These are phyloP conservation scores for Flexamia atlantica DNA, from an alignment of 2,888 invertebrate genomes.

Conservation along the genomic window DNA sequence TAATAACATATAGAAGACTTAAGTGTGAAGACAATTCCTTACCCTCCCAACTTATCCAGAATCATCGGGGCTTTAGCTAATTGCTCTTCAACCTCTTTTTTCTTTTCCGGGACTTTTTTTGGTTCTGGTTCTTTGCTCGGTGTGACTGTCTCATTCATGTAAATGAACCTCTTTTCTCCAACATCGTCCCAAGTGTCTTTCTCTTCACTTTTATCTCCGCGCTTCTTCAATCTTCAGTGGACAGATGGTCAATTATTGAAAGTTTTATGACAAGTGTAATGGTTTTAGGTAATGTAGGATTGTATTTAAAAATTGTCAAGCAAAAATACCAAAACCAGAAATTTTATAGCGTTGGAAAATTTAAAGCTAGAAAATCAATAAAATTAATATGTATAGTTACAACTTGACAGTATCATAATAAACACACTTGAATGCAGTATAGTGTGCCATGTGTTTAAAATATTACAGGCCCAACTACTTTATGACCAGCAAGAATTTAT, in stretches of 20 bases:
- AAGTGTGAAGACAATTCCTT: slow-evolving; percentile 35
- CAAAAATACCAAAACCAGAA: too few relatives aligned
- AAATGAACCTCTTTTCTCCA: slow-evolving; percentile 73
- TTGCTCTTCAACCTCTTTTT: slow-evolving; percentile 66
- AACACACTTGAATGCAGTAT: too few relatives aligned
- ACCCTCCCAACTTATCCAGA: slow-evolving; percentile 60
- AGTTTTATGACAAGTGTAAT: neutral
- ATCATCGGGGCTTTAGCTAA: slow-evolving; percentile 51
- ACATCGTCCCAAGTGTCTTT: slow-evolving; percentile 73
- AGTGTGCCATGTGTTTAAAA: too few relatives aligned
- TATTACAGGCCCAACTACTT: too few relatives aligned
- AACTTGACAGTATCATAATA: too few relatives aligned
- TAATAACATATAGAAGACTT: neutral
- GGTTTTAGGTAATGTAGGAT: too few relatives aligned
- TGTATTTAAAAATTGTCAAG: too few relatives aligned
- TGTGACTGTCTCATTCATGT: slow-evolving; percentile 68
- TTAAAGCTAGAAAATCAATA: too few relatives aligned
- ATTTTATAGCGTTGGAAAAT: too few relatives aligned
- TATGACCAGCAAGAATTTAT: too few relatives aligned
- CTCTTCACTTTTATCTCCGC: slow-evolving; percentile 77
- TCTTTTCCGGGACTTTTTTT: slow-evolving; percentile 62
- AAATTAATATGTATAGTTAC: too few relatives aligned
- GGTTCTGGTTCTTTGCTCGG: slow-evolving; percentile 57
- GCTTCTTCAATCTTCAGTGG: slow-evolving; percentile 78
- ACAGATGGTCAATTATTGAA: neutral